These are phyloP conservation scores for Gorsachius goisagi DNA, from an alignment of 2,113 vertebrate species.

Conservation along the genomic window DNA sequence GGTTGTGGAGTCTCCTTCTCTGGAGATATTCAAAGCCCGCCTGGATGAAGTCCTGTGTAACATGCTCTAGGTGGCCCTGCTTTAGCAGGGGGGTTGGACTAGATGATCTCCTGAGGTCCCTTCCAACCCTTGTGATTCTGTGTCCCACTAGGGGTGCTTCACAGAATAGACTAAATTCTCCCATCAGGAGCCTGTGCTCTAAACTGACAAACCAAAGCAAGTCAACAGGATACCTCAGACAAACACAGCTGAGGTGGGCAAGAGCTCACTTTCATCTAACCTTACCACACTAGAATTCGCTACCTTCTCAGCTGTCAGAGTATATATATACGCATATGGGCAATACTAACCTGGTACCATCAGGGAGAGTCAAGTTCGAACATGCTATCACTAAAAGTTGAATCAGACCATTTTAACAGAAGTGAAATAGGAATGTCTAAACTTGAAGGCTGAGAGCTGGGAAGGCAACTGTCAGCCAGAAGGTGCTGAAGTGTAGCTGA, in stretches of 20 bases:
- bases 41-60: no score
- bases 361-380: neutral
- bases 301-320: neutral
- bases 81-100: no score
- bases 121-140: no score
- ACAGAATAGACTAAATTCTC: neutral
- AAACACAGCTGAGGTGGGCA: neutral
- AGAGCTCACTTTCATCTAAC: neutral
- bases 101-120: no score
- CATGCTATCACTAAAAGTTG: neutral
- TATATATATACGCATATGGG: neutral
- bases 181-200: neutral
- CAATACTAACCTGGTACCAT: neutral
- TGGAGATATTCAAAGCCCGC: no score
- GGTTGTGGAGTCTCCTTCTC: no score
- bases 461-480: neutral
- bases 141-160: accelerated
- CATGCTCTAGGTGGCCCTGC: no score
- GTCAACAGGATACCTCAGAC: neutral
- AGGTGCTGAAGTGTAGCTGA: neutral
- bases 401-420: neutral
- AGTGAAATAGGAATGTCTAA: neutral
- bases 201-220: neutral
- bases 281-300: neutral
- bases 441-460: neutral